Evolutionary conservation across 2,113 vertebrate species (phyloP).

Genomic region (Meles meles): DNA sequence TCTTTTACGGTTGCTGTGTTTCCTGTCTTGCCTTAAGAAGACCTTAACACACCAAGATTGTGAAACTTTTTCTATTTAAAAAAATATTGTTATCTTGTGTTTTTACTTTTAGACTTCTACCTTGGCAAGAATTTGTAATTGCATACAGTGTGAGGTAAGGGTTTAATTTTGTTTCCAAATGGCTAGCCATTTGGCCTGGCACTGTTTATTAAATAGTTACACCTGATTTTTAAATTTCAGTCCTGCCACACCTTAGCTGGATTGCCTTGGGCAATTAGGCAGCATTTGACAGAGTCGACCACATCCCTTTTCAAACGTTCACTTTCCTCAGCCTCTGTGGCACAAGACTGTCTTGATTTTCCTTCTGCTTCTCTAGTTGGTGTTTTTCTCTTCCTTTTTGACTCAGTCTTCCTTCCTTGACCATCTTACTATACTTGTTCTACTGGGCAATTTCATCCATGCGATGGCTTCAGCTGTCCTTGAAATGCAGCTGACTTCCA

Average conservation of each 20-base stretch:
- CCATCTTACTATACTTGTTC: background rate
- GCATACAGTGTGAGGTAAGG: background rate
- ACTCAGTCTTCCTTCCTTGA: background rate
- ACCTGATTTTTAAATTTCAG: background rate
- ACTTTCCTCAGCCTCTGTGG: background rate
- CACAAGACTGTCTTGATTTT: background rate
- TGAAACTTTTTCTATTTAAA: background rate
- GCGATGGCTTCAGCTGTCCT: background rate
- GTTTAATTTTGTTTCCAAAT: background rate
- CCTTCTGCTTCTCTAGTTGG: slow-evolving; percentile 6
- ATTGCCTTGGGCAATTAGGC: background rate
- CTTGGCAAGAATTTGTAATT: background rate
- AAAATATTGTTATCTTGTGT: background rate
- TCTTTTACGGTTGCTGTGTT: background rate
- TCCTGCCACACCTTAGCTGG: background rate
- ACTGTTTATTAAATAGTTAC: background rate
- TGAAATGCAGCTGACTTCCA: background rate
- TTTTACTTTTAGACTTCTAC: background rate
- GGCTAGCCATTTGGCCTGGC: background rate
- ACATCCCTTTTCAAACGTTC: background rate
- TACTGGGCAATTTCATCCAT: background rate
- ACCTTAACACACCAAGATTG: background rate
- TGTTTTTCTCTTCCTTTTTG: background rate
- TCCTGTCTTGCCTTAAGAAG: background rate
- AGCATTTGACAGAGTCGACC: background rate